Evolutionary conservation across 1,140 invertebrate genomes (phyloP).

Genomic region (Steinernema feltiae): DNA sequence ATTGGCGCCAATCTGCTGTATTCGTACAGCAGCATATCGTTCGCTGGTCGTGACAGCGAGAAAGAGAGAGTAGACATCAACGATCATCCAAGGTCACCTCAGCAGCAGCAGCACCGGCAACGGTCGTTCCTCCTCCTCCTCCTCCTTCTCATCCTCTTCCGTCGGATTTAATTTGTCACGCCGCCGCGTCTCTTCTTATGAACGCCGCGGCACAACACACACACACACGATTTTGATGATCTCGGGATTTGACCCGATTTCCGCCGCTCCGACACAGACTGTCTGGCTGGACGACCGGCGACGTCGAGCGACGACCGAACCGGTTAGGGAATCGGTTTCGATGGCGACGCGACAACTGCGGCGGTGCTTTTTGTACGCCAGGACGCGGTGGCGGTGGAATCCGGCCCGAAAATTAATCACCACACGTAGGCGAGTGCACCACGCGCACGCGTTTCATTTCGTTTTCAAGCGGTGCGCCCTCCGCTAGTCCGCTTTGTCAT

Average conservation of each 20-base stretch:
- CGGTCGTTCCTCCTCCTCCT: not conserved
- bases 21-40: no score
- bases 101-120: not conserved
- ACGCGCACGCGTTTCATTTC: no score
- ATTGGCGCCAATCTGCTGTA: no score
- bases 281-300: not conserved
- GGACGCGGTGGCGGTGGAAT: not conserved
- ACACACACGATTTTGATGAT: not conserved
- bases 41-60: no score
- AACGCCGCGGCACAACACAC: no score
- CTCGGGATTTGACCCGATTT: not conserved
- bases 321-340: not conserved
- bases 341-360: no score
- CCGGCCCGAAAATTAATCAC: not conserved
- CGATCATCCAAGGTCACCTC: not conserved
- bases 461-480: no score
- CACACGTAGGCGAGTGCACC: no score
- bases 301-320: not conserved
- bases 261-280: not conserved
- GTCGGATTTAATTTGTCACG: not conserved
- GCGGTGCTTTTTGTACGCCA: not conserved
- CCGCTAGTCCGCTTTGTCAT: no score
- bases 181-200: not conserved
- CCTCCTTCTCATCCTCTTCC: not conserved
- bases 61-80: no score